A percentile compares a stretch with the other conserved stretches of the same genome.
These are phyloP conservation scores for Perizoma affinitatum DNA, from an alignment of 2,888 invertebrate species.

Conservation along the genomic window DNA sequence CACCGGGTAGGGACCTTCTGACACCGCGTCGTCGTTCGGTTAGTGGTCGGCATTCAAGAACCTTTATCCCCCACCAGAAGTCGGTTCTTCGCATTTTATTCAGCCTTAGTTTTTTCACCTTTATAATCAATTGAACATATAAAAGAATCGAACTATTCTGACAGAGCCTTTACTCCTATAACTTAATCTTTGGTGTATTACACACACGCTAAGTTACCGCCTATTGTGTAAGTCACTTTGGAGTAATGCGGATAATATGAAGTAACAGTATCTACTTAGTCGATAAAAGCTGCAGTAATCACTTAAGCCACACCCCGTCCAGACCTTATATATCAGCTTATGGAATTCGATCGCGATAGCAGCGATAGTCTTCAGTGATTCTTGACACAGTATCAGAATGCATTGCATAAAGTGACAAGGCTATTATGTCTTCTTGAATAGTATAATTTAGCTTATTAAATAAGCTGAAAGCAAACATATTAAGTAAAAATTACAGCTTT, in stretches of 20 bases:
- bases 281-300: constrained; percentile 76
- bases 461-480: too few species aligned
- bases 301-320: constrained; percentile 74
- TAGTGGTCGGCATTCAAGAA: too few species aligned
- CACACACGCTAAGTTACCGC: constrained; percentile 17
- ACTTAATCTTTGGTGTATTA: constrained; percentile 18
- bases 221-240: constrained; percentile 30
- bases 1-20: too few species aligned
- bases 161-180: constrained; percentile 2
- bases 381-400: constrained; percentile 30
- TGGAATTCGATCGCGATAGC: constrained; percentile 62
- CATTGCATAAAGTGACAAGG: constrained; percentile 17
- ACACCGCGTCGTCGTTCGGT: too few species aligned
- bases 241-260: constrained; percentile 36
- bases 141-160: constrained; percentile 5
- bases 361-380: constrained; percentile 47
- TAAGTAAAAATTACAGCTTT: too few species aligned
- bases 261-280: constrained; percentile 43
- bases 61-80: too few species aligned
- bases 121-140: not conserved
- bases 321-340: constrained; percentile 68
- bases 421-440: constrained; percentile 23
- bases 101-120: not conserved
- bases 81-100: too few species aligned
- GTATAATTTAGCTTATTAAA: constrained; percentile 31